Percentiles rank a stretch among this genome's conserved stretches.
Conservation (phyloP, 1,140 invertebrate genomes). For the Portunus trituberculatus region DNA sequence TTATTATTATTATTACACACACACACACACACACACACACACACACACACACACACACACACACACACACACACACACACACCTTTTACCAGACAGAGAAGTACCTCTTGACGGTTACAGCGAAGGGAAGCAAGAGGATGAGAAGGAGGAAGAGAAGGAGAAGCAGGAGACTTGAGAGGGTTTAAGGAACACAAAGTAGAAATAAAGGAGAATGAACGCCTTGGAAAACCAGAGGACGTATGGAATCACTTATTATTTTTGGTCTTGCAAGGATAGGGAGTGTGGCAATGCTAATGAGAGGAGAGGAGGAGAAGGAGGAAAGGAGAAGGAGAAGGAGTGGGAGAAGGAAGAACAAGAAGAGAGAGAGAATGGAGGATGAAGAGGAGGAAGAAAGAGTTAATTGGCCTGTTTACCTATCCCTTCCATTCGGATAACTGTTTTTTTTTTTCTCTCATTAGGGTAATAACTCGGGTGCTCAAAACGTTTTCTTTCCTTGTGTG, state of each 20-base stretch:
- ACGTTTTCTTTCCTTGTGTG: too few species aligned
- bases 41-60: background rate
- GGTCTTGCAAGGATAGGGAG: background rate
- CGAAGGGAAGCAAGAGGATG: background rate
- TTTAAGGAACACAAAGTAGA: too few species aligned
- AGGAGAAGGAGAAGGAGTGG: background rate
- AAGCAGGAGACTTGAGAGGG: too few species aligned
- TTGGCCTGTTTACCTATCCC: background rate
- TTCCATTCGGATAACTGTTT: background rate
- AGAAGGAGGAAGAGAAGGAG: background rate
- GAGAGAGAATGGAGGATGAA: background rate
- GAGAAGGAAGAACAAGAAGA: background rate
- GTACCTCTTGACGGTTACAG: background rate
- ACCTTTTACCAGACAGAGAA: background rate
- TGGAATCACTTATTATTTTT: background rate
- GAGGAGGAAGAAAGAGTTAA: background rate
- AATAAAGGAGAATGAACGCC: background rate
- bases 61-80: too few species aligned
- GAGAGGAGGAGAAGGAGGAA: background rate
- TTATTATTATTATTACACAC: background rate
- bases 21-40: conserved; percentile 17
- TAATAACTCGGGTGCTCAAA: too few species aligned
- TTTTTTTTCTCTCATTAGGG: background rate
- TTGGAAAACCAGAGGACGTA: background rate
- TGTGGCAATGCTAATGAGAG: background rate